Evolutionary conservation across 2,113 vertebrate genomes (phyloP).

Genomic region (Arenaria interpres): DNA sequence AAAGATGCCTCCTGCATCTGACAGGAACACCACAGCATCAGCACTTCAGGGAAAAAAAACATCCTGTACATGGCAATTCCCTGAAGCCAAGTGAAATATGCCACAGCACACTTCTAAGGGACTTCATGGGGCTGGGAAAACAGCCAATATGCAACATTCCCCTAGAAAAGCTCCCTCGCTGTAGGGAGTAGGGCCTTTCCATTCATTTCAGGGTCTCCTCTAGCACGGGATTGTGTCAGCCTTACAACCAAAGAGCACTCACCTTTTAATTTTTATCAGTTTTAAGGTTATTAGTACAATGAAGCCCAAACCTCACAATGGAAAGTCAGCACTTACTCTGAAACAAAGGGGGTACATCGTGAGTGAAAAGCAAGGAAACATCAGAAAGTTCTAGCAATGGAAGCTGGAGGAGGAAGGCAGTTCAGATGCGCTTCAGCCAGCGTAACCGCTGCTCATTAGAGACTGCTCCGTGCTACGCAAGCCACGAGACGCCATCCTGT

Average conservation of each 20-base stretch:
- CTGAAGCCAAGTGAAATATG: not conserved
- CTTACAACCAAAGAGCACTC: not conserved
- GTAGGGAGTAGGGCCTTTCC: not conserved
- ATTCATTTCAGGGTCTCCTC: not conserved
- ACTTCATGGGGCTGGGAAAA: not conserved
- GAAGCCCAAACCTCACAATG: not conserved
- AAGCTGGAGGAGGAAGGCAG: not conserved
- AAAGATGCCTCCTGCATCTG: not conserved
- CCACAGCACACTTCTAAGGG: not conserved
- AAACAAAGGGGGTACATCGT: not conserved
- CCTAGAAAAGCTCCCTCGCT: not conserved
- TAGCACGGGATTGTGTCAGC: rapidly evolving
- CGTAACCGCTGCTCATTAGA: rapidly evolving
- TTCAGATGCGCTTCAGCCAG: rapidly evolving
- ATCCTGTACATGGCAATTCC: not conserved
- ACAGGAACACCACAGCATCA: not conserved
- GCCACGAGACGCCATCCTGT: slow-evolving; percentile 30
- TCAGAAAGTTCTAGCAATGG: not conserved
- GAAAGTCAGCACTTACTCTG: not conserved
- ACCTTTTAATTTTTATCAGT: too few relatives aligned
- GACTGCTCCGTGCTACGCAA: rapidly evolving
- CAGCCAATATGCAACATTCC: not conserved
- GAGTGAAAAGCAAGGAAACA: not conserved
- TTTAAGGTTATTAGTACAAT: not conserved
- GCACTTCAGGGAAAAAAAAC: not conserved